Conservation (phyloP, 2,888 invertebrate genomes). For the Pilophorus perplexus region DNA sequence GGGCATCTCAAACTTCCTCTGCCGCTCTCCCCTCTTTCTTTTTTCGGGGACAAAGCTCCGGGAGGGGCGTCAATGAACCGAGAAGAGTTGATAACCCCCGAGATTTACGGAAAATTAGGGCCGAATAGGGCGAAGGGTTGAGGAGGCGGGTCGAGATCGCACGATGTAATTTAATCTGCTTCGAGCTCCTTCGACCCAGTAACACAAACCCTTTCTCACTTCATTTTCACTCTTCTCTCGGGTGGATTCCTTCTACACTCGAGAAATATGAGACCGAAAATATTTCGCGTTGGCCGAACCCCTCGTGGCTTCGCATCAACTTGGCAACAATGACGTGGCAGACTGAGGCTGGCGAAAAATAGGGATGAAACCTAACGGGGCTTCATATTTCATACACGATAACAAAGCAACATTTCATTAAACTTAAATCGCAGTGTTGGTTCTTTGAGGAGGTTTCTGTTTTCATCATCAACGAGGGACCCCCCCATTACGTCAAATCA, state of each 20-base stretch:
- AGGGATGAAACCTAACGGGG: too few species aligned
- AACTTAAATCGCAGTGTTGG: too few species aligned
- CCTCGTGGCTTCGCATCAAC: too few species aligned
- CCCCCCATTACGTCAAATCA: too few species aligned
- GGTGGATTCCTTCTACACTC: background rate
- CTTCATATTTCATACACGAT: too few species aligned
- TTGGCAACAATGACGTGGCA: too few species aligned
- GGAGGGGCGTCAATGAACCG: constrained; percentile 11
- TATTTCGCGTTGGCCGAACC: too few species aligned
- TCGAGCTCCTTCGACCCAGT: background rate
- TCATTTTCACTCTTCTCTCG: background rate
- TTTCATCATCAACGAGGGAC: too few species aligned
- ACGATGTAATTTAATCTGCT: background rate
- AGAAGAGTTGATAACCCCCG: constrained; percentile 21
- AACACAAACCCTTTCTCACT: background rate
- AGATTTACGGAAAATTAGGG: constrained; percentile 4
- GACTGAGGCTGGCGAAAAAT: too few species aligned
- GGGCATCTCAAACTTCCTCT: background rate
- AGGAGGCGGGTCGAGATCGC: background rate
- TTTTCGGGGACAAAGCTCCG: background rate
- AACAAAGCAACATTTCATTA: too few species aligned
- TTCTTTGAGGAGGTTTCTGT: too few species aligned
- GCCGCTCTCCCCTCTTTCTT: background rate
- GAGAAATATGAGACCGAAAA: background rate
- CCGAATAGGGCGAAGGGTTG: too few species aligned